Conservation (phyloP, 2,113 vertebrate species). For the Lontra canadensis region DNA sequence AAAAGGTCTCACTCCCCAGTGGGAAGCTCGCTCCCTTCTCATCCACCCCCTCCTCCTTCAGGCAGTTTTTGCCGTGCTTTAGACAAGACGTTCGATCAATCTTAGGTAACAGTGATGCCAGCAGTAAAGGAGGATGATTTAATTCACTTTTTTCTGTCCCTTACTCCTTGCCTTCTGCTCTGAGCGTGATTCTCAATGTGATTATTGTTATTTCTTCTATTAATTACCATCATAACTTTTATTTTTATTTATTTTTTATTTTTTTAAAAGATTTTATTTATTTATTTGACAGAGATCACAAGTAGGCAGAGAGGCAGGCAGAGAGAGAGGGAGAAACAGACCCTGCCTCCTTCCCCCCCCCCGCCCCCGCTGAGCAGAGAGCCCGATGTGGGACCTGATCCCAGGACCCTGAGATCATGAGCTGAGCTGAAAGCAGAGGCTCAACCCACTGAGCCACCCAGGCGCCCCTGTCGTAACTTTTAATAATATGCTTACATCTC, state of each 20-base stretch:
- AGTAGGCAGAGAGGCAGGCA: no score
- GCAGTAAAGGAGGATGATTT: neutral
- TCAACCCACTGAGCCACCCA: no score
- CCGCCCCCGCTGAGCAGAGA: no score
- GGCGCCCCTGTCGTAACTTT: neutral
- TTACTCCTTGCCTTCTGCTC: neutral
- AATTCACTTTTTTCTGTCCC: neutral
- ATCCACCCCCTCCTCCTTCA: neutral
- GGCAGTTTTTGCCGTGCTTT: neutral
- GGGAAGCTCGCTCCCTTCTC: neutral
- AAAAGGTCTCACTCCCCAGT: neutral
- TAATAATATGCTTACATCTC: neutral
- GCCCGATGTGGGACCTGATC: no score
- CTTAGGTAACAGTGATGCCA: neutral
- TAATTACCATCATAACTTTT: neutral
- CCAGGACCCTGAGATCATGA: no score
- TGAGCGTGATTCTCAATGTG: neutral
- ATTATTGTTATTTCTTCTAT: neutral
- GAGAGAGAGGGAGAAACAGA: no score
- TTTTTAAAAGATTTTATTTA: no score
- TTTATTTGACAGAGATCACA: no score
- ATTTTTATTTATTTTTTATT: neutral
- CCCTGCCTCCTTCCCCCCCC: no score
- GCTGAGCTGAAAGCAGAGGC: no score
- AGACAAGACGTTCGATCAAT: neutral